phyloP scores from a whole-genome alignment of 1,140 invertebrate genomes.

The Marisa cornuarietis region DNA sequence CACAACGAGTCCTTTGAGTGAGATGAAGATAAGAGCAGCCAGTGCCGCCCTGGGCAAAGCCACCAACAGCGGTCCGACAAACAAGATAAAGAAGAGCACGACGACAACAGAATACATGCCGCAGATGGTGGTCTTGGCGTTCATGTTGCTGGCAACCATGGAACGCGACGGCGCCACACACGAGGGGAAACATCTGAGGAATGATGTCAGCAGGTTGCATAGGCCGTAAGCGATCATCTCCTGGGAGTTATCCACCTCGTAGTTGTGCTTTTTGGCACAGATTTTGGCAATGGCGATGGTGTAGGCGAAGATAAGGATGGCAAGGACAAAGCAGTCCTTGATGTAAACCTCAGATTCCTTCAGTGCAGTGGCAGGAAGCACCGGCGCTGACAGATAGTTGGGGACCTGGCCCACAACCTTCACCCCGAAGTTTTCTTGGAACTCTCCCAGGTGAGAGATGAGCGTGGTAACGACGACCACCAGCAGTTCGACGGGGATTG shows the following conservation, averaged over 20 bases:
- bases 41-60: constrained; percentile 64
- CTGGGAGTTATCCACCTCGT: constrained; percentile 66
- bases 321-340: constrained; percentile 60
- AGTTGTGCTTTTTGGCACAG: constrained; percentile 66
- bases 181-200: constrained; percentile 70
- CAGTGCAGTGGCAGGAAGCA: constrained; percentile 49
- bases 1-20: constrained; percentile 58
- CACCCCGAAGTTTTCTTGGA: constrained; percentile 61
- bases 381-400: constrained; percentile 57
- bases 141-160: constrained; percentile 68
- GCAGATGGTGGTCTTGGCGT: constrained; percentile 48
- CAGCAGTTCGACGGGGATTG: constrained; percentile 89
- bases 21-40: constrained; percentile 58
- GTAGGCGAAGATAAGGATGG: constrained; percentile 65
- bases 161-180: constrained; percentile 86
- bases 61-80: constrained; percentile 64
- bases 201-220: constrained; percentile 66
- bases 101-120: constrained; percentile 64
- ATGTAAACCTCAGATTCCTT: constrained; percentile 41
- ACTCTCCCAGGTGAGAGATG: constrained; percentile 58
- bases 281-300: constrained; percentile 68
- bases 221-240: constrained; percentile 70
- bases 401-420: constrained; percentile 67
- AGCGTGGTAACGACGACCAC: constrained; percentile 71
- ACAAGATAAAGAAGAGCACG: constrained; percentile 67